phyloP scores from a whole-genome alignment of 2,797 vertebrate species.

The Sciurus vulgaris region DNA sequence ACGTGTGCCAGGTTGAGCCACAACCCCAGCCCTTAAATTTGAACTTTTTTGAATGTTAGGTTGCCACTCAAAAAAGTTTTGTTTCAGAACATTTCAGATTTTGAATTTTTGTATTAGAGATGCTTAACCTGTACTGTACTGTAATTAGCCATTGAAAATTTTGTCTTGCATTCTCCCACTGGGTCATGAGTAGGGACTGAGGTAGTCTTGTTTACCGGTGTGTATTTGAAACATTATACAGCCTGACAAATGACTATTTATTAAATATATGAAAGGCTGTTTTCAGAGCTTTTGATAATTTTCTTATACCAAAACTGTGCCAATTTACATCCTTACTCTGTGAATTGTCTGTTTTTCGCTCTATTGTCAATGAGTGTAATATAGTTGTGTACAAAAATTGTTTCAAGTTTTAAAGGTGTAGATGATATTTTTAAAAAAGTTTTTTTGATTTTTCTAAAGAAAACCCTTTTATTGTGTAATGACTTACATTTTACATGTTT shows the following conservation, averaged over 20 bases:
- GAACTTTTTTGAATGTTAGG: background rate
- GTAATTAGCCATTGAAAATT: background rate
- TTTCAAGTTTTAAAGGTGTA: conserved; percentile 31
- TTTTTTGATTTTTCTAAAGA: background rate
- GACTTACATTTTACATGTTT: background rate
- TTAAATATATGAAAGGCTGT: conserved; percentile 39
- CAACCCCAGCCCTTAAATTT: background rate
- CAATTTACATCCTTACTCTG: background rate
- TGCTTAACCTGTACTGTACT: background rate
- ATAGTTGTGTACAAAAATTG: background rate
- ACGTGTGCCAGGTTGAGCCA: too few relatives aligned
- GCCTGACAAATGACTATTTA: background rate
- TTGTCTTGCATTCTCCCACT: background rate
- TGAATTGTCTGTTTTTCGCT: conserved; percentile 46
- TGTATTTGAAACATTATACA: conserved; percentile 26
- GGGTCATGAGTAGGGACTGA: background rate
- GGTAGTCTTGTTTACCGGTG: background rate
- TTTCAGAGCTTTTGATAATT: conserved; percentile 39
- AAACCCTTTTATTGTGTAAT: conserved; percentile 6
- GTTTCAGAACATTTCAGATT: background rate
- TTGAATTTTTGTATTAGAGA: background rate
- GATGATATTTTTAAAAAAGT: background rate
- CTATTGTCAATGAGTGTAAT: background rate
- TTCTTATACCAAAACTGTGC: background rate
- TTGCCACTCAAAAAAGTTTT: background rate